phyloP scores from a whole-genome alignment of 2,797 vertebrate genomes.

The Triplophysa bombifrons region DNA sequence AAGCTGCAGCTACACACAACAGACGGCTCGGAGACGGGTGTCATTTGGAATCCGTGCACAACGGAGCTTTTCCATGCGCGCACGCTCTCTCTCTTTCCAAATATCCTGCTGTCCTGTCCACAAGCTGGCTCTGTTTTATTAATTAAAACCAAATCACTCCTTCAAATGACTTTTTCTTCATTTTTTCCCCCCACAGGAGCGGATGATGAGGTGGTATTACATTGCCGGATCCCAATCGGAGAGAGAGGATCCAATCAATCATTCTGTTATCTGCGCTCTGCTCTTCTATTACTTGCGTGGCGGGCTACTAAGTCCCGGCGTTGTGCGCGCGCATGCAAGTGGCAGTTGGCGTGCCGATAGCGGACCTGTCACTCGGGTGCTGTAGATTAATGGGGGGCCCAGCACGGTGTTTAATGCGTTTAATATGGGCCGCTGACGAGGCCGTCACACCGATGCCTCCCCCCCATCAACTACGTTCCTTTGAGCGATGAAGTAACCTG shows the following conservation, averaged over 20 bases:
- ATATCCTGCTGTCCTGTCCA: slow-evolving; percentile 48
- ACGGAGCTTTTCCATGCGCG: slow-evolving; percentile 28
- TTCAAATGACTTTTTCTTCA: slow-evolving; percentile 39
- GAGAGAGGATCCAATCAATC: slow-evolving; percentile 77
- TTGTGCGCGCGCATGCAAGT: slow-evolving; percentile 56
- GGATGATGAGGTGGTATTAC: slow-evolving; percentile 77
- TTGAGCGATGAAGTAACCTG: slow-evolving; percentile 76
- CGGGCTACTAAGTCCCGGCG: slow-evolving; percentile 69
- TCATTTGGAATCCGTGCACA: slow-evolving; percentile 39
- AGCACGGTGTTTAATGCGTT: slow-evolving; percentile 78
- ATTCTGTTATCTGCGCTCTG: slow-evolving; percentile 72
- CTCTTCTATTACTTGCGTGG: slow-evolving; percentile 75
- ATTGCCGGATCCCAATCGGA: slow-evolving; percentile 73
- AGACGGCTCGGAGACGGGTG: slow-evolving; percentile 43
- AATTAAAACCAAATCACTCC: slow-evolving; percentile 60
- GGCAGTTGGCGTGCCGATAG: slow-evolving; percentile 68
- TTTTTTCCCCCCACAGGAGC: slow-evolving; percentile 56
- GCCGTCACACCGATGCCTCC: slow-evolving; percentile 72
- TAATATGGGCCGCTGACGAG: slow-evolving; percentile 80
- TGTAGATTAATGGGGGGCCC: slow-evolving; percentile 78
- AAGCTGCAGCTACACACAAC: slow-evolving; percentile 30
- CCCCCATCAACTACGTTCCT: slow-evolving; percentile 53
- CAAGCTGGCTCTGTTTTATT: slow-evolving; percentile 58
- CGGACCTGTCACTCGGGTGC: slow-evolving; percentile 71
- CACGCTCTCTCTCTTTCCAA: slow-evolving; percentile 29